These are phyloP conservation scores for Nixonia krombeini DNA, from an alignment of 1,140 invertebrate species.

Conservation along the genomic window DNA sequence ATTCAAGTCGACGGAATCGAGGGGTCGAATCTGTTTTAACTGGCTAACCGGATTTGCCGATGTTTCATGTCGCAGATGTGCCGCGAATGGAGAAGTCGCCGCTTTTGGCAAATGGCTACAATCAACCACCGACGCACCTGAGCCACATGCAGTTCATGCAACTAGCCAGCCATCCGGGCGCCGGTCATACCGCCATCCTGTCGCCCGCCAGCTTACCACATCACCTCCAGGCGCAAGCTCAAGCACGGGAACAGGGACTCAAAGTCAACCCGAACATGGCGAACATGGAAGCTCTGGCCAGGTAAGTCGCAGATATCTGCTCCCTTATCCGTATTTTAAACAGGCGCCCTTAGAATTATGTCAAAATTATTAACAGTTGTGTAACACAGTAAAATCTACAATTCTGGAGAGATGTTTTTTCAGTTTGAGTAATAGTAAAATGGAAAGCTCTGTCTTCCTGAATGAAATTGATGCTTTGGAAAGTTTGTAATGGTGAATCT, in stretches of 20 bases:
- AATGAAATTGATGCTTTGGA: too few species aligned
- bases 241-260: constrained; percentile 70
- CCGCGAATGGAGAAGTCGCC: constrained; percentile 92
- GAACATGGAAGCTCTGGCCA: constrained; percentile 88
- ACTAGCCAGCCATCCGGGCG: constrained; percentile 78
- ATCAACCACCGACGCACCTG: constrained; percentile 90
- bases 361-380: too few species aligned
- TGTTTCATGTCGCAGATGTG: constrained; percentile 86
- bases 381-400: too few species aligned
- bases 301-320: too few species aligned
- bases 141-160: constrained; percentile 93
- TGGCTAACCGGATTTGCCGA: too few species aligned
- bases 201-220: constrained; percentile 90
- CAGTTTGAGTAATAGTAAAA: too few species aligned
- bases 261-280: constrained; percentile 80
- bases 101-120: constrained; percentile 92
- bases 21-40: constrained; percentile 41
- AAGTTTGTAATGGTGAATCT: too few species aligned
- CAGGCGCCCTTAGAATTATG: too few species aligned
- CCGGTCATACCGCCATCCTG: constrained; percentile 82
- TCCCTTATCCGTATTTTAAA: too few species aligned
- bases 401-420: too few species aligned
- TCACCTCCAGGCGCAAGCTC: constrained; percentile 75
- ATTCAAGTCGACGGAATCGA: too few species aligned
- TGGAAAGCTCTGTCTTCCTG: too few species aligned